Evolutionary conservation across 2,888 invertebrate genomes (phyloP).

Genomic region (Flabesymbios commensalis): DNA sequence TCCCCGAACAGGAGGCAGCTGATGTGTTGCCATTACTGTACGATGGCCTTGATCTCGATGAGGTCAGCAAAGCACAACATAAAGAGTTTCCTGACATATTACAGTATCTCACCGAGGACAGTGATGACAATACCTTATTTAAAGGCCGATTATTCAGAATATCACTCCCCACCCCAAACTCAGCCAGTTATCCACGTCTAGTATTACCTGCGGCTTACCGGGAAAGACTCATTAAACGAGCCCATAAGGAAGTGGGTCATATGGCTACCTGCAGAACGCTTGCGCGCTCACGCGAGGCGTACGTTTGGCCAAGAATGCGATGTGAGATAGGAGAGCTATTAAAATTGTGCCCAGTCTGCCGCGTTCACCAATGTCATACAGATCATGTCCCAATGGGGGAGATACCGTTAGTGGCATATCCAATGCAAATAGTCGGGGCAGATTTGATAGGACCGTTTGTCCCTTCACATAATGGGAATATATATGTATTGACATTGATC

Average conservation of each 20-base stretch:
- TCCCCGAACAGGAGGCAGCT: no score
- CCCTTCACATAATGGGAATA: neutral
- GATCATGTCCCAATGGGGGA: neutral
- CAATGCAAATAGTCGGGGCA: slow-evolving; percentile 2
- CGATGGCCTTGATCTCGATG: no score
- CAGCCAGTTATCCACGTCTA: slow-evolving; percentile 1
- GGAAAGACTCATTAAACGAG: no score
- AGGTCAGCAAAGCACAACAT: no score
- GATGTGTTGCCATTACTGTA: no score
- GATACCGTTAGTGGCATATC: neutral
- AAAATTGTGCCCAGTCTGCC: neutral
- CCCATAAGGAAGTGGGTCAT: slow-evolving; percentile 2
- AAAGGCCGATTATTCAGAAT: no score
- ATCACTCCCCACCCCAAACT: no score
- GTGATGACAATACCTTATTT: no score
- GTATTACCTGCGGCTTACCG: neutral
- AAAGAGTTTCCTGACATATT: no score
- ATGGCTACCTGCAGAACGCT: neutral
- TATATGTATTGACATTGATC: neutral
- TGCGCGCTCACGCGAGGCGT: neutral
- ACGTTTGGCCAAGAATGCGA: slow-evolving; percentile 5
- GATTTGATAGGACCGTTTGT: neutral
- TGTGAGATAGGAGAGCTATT: neutral
- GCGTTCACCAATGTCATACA: neutral
- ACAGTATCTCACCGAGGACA: no score